phyloP scores from a whole-genome alignment of 2,888 invertebrate species.

The Spialia ferax region DNA sequence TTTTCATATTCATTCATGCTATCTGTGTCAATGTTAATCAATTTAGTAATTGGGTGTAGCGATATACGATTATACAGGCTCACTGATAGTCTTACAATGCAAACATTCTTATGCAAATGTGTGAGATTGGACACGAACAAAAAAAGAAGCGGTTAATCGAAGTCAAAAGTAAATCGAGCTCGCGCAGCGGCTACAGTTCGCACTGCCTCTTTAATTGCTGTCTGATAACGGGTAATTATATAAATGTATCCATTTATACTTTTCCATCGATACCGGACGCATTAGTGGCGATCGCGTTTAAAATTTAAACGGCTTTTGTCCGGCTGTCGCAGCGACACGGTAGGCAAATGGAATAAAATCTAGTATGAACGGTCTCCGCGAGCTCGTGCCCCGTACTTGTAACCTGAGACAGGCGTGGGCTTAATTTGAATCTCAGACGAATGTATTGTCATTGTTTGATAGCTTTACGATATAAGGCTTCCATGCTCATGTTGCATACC shows the following conservation, averaged over 20 bases:
- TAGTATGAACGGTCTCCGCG: slow-evolving; percentile 56
- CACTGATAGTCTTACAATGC: slow-evolving; percentile 16
- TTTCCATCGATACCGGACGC: slow-evolving; percentile 64
- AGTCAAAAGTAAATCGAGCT: slow-evolving; percentile 76
- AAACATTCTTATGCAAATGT: slow-evolving; percentile 78
- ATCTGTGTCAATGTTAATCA: background rate
- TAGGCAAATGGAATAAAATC: slow-evolving; percentile 57
- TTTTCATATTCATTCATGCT: slow-evolving; percentile 7
- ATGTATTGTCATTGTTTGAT: slow-evolving; percentile 58
- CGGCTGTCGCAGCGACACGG: slow-evolving; percentile 50
- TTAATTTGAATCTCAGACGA: slow-evolving; percentile 63
- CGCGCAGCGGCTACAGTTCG: slow-evolving; percentile 63
- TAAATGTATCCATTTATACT: slow-evolving; percentile 74
- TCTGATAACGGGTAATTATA: slow-evolving; percentile 75
- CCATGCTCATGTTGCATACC: slow-evolving; percentile 25
- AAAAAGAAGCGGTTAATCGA: slow-evolving; percentile 77
- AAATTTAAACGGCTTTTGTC: slow-evolving; percentile 60
- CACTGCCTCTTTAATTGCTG: slow-evolving; percentile 76
- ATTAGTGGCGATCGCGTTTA: slow-evolving; percentile 63
- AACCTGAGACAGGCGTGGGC: slow-evolving; percentile 65
- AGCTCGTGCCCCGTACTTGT: slow-evolving; percentile 49
- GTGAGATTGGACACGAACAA: slow-evolving; percentile 70
- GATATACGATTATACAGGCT: slow-evolving; percentile 21
- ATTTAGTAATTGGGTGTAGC: slow-evolving; percentile 10
- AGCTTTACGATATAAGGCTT: slow-evolving; percentile 55